Base-by-base conservation (phyloP, 2,888 invertebrate genomes). In the Monochamus alternatus region DNA sequence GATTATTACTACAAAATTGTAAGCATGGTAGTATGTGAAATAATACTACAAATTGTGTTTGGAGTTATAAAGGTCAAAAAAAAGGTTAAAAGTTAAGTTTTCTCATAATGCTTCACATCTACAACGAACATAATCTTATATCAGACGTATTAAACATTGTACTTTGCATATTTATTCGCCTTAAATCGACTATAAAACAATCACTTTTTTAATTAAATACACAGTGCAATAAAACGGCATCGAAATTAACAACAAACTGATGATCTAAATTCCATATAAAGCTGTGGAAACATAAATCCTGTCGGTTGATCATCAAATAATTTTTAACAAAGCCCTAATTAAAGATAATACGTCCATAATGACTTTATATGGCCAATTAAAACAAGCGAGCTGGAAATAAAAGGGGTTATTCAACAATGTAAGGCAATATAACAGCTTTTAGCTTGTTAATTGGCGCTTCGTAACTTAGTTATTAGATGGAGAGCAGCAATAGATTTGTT, bases 301-400 rank as follows among this genome's bases (percentile, higher is more conserved):
- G 60, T 47, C 60, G 60, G 59, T 47, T 60, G 69, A 60, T 60
- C 69, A 60, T 70, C 73, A 68, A 73, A 75, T 73, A 73, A 69
- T 66, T 69, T 75, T 70, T 51, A 73, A 73, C 51, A 66, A 68
- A 69, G 72, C 60, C 66, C 68, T 70, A 73, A 70, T 69, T 69
- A 69, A 47, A 60, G 74, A 66, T 75, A 74, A 79, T 77, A 66
- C 65, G 60, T 59, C 66, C 60, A 58, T 76, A 76, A 76, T 73
- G 69, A 77, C 73, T 76, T 77, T 77, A 79, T 75, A 79, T 71
- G 77, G 68, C 65, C 77, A 77, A 78, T 80, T 80, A 69, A 69
- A 69, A 59, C 47, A 69, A 51, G 43, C 60, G 60, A 60, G 60
- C 60, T n/a, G 69, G 60, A 69, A 69, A 69, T 68, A 69, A 69